phyloP scores from a whole-genome alignment of 2,888 invertebrate genomes.

The Erannis defoliaria region DNA sequence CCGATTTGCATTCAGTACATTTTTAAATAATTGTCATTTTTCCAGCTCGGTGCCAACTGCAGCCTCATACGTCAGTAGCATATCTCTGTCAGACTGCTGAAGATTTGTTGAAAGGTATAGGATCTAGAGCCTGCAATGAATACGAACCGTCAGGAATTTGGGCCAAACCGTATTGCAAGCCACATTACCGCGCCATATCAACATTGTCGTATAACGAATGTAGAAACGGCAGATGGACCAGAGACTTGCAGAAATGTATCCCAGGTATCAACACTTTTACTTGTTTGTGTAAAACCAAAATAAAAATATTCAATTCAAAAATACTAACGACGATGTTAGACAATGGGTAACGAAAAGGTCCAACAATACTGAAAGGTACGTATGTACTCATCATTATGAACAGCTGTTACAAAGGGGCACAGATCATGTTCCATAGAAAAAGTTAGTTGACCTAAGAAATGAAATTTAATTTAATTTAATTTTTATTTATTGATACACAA shows the following conservation, averaged over 20 bases:
- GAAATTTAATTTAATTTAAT: too few species aligned
- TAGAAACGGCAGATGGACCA: background rate
- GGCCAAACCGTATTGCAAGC: background rate
- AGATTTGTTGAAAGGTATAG: background rate
- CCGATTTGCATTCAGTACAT: too few species aligned
- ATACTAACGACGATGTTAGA: too few species aligned
- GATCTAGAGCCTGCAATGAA: background rate
- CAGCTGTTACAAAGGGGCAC: too few species aligned
- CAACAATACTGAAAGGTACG: too few species aligned
- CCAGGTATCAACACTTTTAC: background rate
- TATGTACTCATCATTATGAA: too few species aligned
- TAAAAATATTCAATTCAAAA: too few species aligned
- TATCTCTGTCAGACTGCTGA: background rate
- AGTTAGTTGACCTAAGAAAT: too few species aligned
- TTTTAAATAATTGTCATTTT: background rate
- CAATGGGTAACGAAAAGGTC: too few species aligned
- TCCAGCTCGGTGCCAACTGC: background rate
- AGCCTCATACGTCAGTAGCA: background rate
- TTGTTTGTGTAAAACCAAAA: too few species aligned
- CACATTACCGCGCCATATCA: background rate
- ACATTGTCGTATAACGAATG: background rate
- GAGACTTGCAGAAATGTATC: background rate
- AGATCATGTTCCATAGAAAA: too few species aligned
- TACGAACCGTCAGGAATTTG: background rate
- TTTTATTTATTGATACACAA: too few species aligned